These are phyloP conservation scores for Labia minor DNA, from an alignment of 2,888 invertebrate genomes.

Conservation along the genomic window DNA sequence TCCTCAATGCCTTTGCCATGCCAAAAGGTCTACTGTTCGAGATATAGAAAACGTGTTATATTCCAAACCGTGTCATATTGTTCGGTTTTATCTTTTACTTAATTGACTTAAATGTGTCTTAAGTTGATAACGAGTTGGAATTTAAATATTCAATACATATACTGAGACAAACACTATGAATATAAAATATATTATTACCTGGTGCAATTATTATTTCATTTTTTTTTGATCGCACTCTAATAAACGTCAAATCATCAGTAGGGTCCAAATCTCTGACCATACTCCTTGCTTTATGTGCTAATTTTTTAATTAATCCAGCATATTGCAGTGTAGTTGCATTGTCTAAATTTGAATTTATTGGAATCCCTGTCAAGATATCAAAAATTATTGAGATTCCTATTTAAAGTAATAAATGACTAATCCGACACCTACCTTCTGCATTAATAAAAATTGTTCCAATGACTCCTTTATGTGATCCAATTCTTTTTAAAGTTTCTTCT, in stretches of 20 bases:
- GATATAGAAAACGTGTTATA: too few species aligned
- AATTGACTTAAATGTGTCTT: too few species aligned
- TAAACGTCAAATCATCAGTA: conserved; percentile 85
- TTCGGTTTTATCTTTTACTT: too few species aligned
- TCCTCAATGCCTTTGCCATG: too few species aligned
- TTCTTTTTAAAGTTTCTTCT: conserved; percentile 90
- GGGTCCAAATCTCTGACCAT: conserved; percentile 90
- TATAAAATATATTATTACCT: conserved; percentile 32
- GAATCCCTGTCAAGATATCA: conserved; percentile 50
- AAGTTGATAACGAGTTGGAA: too few species aligned
- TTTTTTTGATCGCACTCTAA: conserved; percentile 87
- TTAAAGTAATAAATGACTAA: background rate
- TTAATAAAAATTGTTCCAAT: conserved; percentile 92
- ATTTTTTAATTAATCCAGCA: conserved; percentile 75
- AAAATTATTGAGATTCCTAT: background rate
- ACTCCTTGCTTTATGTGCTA: conserved; percentile 83
- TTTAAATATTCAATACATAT: too few species aligned
- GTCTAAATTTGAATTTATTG: conserved; percentile 83
- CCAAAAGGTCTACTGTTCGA: too few species aligned
- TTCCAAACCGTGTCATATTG: too few species aligned
- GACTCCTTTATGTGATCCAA: conserved; percentile 88
- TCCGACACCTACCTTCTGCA: conserved; percentile 72
- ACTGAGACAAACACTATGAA: too few species aligned
- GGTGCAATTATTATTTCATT: conserved; percentile 98
- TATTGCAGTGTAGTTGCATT: conserved; percentile 92